Conservation (phyloP, 2,888 invertebrate species). For the Antheraea assamensis region DNA sequence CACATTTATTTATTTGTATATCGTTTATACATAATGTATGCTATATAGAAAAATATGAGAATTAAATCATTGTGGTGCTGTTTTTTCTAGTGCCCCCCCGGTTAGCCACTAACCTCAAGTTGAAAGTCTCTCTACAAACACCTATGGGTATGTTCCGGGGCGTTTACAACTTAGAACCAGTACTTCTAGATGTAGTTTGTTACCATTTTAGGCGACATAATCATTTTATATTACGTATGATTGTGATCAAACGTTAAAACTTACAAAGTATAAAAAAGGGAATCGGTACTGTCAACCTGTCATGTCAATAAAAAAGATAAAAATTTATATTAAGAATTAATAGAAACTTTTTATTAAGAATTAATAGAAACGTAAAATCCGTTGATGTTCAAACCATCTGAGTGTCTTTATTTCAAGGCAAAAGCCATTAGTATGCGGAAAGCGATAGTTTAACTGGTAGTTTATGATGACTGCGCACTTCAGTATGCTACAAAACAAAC, state of each 20-base stretch:
- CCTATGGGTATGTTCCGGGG: too few species aligned
- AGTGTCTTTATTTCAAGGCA: slow-evolving; percentile 54
- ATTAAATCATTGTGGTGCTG: too few species aligned
- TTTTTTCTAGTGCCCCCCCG: too few species aligned
- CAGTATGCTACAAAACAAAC: not conserved
- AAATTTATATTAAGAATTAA: not conserved
- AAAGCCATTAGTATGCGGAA: slow-evolving; percentile 71
- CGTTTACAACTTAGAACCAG: too few species aligned
- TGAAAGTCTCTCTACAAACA: too few species aligned
- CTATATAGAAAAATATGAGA: not conserved
- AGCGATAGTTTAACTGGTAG: slow-evolving; percentile 40
- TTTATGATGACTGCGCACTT: not conserved
- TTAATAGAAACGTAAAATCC: slow-evolving; percentile 27
- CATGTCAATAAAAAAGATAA: not conserved
- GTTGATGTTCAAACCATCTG: slow-evolving; percentile 29
- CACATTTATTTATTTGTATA: not conserved
- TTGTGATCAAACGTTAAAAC: too few species aligned
- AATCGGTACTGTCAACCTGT: too few species aligned
- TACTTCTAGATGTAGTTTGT: too few species aligned
- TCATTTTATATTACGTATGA: too few species aligned
- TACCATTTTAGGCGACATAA: too few species aligned
- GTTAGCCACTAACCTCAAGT: too few species aligned
- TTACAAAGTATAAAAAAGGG: too few species aligned
- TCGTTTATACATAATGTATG: not conserved
- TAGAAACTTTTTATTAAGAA: slow-evolving; percentile 14